Evolutionary conservation across 2,113 vertebrate species (phyloP).

Genomic region (Pterocles gutturalis): DNA sequence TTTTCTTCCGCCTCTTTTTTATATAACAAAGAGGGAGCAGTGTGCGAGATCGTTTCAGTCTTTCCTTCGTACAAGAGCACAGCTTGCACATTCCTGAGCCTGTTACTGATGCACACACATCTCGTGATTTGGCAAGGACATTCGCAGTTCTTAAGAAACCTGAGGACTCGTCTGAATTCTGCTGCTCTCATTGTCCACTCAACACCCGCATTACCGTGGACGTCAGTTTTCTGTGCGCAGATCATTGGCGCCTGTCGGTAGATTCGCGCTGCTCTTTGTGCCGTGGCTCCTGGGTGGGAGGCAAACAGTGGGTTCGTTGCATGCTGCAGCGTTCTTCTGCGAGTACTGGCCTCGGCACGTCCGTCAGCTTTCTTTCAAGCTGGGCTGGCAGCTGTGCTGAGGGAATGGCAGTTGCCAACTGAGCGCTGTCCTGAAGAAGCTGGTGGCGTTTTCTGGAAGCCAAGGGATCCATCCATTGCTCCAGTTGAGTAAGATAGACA

Average conservation of each 20-base stretch:
- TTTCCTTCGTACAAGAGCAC: background rate
- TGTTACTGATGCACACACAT: rapidly evolving
- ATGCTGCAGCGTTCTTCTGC: background rate
- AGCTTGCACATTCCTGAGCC: rapidly evolving
- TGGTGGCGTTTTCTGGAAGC: background rate
- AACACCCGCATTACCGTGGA: background rate
- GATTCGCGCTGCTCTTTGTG: rapidly evolving
- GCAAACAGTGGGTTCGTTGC: background rate
- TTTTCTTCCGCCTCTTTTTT: background rate
- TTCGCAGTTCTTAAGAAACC: background rate
- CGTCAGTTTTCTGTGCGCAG: background rate
- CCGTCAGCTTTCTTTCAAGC: background rate
- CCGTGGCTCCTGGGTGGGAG: rapidly evolving
- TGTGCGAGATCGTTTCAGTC: background rate
- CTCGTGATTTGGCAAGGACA: background rate
- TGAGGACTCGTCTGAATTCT: background rate
- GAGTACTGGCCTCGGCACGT: background rate
- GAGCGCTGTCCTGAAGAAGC: background rate
- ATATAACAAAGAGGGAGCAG: background rate
- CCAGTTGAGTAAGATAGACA: background rate
- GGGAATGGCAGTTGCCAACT: background rate
- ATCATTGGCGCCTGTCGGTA: background rate
- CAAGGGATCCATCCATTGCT: background rate
- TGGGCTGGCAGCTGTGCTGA: background rate
- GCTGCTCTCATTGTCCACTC: background rate